phyloP scores from a whole-genome alignment of 2,113 vertebrate genomes.

The Hydrochoerus hydrochaeris region DNA sequence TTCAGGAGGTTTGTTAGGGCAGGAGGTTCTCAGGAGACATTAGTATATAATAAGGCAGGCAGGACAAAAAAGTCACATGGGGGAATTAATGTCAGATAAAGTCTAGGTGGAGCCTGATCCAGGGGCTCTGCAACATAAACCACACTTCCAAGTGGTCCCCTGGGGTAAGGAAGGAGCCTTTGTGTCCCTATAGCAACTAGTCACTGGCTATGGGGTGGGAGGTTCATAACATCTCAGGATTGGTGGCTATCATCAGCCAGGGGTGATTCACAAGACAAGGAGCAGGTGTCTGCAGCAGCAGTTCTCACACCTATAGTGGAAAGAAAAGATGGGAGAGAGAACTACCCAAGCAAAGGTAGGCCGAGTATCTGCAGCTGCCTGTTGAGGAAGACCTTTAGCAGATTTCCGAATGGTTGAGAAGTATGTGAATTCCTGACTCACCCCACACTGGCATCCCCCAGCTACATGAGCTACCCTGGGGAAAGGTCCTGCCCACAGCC shows the following conservation, averaged over 20 bases:
- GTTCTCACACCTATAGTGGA: not conserved
- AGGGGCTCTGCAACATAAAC: not conserved
- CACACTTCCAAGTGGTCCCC: not conserved
- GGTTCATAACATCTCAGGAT: not conserved
- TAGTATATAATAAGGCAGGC: not conserved
- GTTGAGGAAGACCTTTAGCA: not conserved
- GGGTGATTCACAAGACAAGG: not conserved
- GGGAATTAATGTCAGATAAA: not conserved
- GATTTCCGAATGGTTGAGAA: not conserved
- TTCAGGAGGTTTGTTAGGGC: not conserved
- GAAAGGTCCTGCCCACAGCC: not conserved
- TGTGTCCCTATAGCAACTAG: not conserved
- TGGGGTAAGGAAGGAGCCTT: not conserved
- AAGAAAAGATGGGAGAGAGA: not conserved
- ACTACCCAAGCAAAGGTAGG: not conserved
- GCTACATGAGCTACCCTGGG: not conserved
- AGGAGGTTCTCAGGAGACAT: not conserved
- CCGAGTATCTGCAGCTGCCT: not conserved
- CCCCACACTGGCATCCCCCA: not conserved
- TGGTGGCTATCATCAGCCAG: not conserved
- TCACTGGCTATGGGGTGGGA: not conserved
- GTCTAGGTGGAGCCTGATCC: not conserved
- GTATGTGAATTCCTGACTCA: not conserved
- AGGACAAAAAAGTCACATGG: not conserved
- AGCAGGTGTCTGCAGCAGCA: not conserved